A percentile compares a stretch with the other conserved stretches of the same genome.
Conservation (phyloP, 1,140 invertebrate genomes). For the Drosophila ercepeae region DNA sequence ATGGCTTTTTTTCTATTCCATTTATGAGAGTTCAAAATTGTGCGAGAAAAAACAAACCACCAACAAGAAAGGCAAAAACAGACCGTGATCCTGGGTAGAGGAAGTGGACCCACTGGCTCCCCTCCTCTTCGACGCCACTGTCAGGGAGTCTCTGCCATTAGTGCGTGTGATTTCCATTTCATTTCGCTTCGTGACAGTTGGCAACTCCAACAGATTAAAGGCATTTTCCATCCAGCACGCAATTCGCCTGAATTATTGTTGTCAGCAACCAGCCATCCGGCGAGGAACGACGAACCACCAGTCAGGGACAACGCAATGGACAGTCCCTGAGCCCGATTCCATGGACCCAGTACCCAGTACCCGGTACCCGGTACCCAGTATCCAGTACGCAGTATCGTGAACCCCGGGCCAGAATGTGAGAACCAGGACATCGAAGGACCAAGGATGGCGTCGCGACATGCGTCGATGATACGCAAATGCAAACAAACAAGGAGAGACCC, state of each 20-base stretch:
- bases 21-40: background rate
- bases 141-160: slow-evolving; percentile 57
- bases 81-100: background rate
- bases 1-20: background rate
- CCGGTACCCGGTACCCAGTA: background rate
- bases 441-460: slow-evolving; percentile 69
- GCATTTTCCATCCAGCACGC: slow-evolving; percentile 77
- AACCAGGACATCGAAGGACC: slow-evolving; percentile 37
- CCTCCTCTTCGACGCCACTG: background rate
- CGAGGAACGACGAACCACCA: slow-evolving; percentile 17
- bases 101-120: background rate
- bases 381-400: slow-evolving; percentile 7
- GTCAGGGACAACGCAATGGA: slow-evolving; percentile 32
- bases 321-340: slow-evolving; percentile 16
- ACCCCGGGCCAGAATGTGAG: slow-evolving; percentile 20
- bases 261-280: slow-evolving; percentile 47
- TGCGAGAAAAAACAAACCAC: background rate
- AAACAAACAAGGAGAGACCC: slow-evolving; percentile 64
- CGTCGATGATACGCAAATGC: slow-evolving; percentile 81
- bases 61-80: background rate
- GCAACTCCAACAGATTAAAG: slow-evolving; percentile 83
- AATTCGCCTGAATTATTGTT: slow-evolving; percentile 80
- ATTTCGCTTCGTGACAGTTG: slow-evolving; percentile 82
- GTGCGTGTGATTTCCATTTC: slow-evolving; percentile 83
- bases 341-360: slow-evolving; percentile 8